These are phyloP conservation scores for Archips xylosteana DNA, from an alignment of 2,888 invertebrate genomes.

Conservation along the genomic window DNA sequence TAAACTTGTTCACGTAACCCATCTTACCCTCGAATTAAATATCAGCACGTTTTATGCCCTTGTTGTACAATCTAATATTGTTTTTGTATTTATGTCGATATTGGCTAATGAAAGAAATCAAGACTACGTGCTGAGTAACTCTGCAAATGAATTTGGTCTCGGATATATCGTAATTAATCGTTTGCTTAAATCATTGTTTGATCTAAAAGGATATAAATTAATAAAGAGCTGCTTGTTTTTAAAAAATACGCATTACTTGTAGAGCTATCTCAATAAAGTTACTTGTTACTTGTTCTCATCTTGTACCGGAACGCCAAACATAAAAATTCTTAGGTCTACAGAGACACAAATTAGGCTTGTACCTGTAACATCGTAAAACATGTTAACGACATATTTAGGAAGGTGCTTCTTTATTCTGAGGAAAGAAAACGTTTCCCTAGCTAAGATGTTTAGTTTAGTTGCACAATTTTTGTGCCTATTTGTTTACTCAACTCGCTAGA, in stretches of 20 bases:
- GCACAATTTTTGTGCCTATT: neutral
- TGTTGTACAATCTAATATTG: too few species aligned
- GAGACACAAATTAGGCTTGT: constrained; percentile 13
- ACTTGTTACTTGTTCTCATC: neutral
- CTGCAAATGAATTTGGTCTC: too few species aligned
- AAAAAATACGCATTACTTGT: neutral
- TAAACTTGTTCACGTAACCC: too few species aligned
- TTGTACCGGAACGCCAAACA: neutral
- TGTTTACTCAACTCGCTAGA: neutral
- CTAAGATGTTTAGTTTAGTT: neutral
- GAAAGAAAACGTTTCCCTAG: constrained; percentile 18
- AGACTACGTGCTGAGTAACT: too few species aligned
- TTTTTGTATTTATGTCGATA: too few species aligned
- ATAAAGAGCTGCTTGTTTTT: neutral
- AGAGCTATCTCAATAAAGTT: neutral
- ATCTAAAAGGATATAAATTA: neutral
- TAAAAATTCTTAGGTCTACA: constrained; percentile 8
- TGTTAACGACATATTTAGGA: constrained; percentile 13
- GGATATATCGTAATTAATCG: too few species aligned
- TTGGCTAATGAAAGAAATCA: too few species aligned
- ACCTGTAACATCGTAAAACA: constrained; percentile 12
- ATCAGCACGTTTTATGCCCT: too few species aligned
- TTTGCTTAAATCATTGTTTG: too few species aligned
- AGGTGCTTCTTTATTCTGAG: constrained; percentile 7
- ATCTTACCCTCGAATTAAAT: too few species aligned